Percentiles rank a stretch among this genome's conserved stretches.
Conservation (phyloP, 2,888 invertebrate species). For the Tetramorium bicarinatum region DNA sequence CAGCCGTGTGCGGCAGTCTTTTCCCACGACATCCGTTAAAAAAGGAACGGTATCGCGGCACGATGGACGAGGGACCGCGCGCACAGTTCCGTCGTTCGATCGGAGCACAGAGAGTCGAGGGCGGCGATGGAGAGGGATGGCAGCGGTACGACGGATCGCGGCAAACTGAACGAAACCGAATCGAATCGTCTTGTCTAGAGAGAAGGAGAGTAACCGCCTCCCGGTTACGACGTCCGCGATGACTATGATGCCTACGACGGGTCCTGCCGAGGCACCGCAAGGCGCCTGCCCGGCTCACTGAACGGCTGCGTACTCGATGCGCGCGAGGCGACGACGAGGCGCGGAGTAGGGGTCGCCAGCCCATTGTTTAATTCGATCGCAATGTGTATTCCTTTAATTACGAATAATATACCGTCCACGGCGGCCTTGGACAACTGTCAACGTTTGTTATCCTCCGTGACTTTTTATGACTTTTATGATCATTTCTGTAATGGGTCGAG, state of each 20-base stretch:
- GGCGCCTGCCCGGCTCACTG: constrained; percentile 70
- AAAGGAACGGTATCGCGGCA: background rate
- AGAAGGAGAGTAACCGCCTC: constrained; percentile 45
- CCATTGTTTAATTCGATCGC: constrained; percentile 55
- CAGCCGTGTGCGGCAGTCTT: background rate
- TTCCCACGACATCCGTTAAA: constrained; percentile 41
- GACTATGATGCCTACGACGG: constrained; percentile 56
- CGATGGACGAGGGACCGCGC: background rate
- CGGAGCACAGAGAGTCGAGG: background rate
- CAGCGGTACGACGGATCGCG: constrained; percentile 59
- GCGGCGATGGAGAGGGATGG: constrained; percentile 29
- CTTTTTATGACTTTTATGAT: background rate
- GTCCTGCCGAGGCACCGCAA: constrained; percentile 60
- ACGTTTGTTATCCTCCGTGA: background rate
- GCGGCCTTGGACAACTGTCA: constrained; percentile 26
- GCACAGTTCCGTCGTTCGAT: background rate
- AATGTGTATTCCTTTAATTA: constrained; percentile 53
- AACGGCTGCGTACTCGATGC: constrained; percentile 61
- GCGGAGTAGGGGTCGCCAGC: constrained; percentile 46
- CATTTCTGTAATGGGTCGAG: background rate
- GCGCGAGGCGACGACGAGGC: constrained; percentile 46
- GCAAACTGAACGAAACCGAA: constrained; percentile 60
- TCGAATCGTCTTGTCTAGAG: constrained; percentile 45
- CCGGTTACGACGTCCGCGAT: constrained; percentile 56
- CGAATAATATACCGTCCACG: background rate